Base-by-base conservation (phyloP, 1,140 invertebrate species). In the Drosophila arizonae region DNA sequence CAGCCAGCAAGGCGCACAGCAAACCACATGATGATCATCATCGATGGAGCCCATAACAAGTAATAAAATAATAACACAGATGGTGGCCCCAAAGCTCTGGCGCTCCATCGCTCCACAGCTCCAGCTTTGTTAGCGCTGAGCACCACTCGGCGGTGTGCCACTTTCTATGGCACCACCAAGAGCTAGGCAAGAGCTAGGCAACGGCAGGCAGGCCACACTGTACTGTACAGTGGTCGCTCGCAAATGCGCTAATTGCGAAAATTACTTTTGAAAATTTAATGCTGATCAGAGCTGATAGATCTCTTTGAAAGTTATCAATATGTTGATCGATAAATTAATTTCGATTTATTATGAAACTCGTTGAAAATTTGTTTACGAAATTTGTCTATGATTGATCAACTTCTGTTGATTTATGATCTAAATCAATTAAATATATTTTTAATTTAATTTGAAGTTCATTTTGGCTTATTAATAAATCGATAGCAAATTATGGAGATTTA, bases 21-120 rank as follows among this genome's bases (percentile, higher is more conserved):
- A 45, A 54, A 64, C 50, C 48, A 67, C 72, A 73, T 73, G 61
- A 84, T 82, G 64, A 87, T 85, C 63, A 57, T 80, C 73, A 58
- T 63, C 26, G 60, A 70, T 79, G 84, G 48, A 79, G 76, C 79
- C 84, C 80, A 88, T 88, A 88, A 88, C 84, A 88, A 88, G 84
- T 88, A 88, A 88, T 88, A 88, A 88, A 88, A 88, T 88, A 88
- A 88, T 88, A 88, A 88, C 84, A 88, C 84, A 88, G 84, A 80
- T 77, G 84, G 84, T 88, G 84, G 84, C 76, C 84, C 71, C 73
- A 68, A 78, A 66, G 75, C 63, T 55, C 46, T 50, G 55, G n/a
- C 46, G 65, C 21, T 56, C 48, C 28, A 43, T 50, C 43, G 36
- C 41, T 2, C 33, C 10, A 15, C 9, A 15, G 5, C 54, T 56